Conservation (phyloP, 1,140 invertebrate species). For the Melipona quadrifasciata region DNA sequence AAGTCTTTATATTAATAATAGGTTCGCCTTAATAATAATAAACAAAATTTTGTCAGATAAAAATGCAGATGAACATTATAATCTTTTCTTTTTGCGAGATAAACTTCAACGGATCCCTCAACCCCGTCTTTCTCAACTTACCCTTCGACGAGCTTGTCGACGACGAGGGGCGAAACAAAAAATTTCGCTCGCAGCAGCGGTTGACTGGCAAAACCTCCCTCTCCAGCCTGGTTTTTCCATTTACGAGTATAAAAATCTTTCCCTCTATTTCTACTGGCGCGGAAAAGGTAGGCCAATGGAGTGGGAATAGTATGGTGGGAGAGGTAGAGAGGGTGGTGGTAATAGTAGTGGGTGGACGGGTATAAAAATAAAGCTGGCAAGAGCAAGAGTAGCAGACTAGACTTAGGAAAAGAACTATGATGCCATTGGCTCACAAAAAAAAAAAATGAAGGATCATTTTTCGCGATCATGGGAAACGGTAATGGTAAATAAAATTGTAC, state of each 20-base stretch:
- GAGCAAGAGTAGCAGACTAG: slow-evolving; percentile 41
- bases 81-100: background rate
- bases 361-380: slow-evolving; percentile 66
- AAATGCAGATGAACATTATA: background rate
- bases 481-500: slow-evolving; percentile 34
- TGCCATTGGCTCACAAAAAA: slow-evolving; percentile 10
- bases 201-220: slow-evolving; percentile 66
- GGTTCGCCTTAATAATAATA: background rate
- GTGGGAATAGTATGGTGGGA: slow-evolving; percentile 10
- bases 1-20: background rate
- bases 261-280: slow-evolving; percentile 57
- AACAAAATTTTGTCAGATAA: background rate
- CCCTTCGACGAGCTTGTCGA: slow-evolving; percentile 40
- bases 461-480: slow-evolving; percentile 18
- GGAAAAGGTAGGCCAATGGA: slow-evolving; percentile 49
- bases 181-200: slow-evolving; percentile 63
- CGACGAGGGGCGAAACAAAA: slow-evolving; percentile 51
- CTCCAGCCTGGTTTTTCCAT: slow-evolving; percentile 62
- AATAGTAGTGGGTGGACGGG: slow-evolving; percentile 33
- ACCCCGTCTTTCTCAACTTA: slow-evolving; percentile 22
- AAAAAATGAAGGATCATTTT: slow-evolving; percentile 34
- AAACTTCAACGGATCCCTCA: slow-evolving; percentile 1
- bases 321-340: background rate
- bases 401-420: slow-evolving; percentile 49
- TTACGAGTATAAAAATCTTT: slow-evolving; percentile 68